Evolutionary conservation across 2,113 vertebrate genomes (phyloP).

Genomic region (Willisornis vidua): DNA sequence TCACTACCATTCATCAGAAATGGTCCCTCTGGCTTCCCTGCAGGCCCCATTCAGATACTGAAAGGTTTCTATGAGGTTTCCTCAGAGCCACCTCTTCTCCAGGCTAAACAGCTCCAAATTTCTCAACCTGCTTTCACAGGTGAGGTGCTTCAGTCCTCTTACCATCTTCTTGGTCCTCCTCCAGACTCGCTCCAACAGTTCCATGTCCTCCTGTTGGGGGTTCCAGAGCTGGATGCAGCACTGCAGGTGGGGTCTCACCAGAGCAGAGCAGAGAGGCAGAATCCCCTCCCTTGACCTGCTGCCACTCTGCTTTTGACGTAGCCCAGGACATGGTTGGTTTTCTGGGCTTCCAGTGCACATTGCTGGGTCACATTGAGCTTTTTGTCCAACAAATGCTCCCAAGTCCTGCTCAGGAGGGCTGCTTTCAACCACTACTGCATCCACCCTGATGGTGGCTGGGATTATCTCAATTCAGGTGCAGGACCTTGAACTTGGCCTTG

Average conservation of each 20-base stretch:
- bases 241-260: too few relatives aligned
- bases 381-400: background rate
- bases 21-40: fast-evolving
- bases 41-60: background rate
- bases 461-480: background rate
- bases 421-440: too few relatives aligned
- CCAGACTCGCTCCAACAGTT: background rate
- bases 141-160: too few relatives aligned
- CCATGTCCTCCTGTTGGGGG: background rate
- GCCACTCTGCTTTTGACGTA: background rate
- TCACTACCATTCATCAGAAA: background rate
- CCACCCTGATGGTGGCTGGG: background rate
- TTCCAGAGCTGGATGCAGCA: background rate
- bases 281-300: background rate
- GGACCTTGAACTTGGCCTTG: background rate
- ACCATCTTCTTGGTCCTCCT: background rate
- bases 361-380: fast-evolving
- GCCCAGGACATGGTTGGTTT: background rate
- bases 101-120: background rate
- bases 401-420: background rate
- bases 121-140: background rate
- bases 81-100: background rate
- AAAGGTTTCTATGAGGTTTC: background rate
- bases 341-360: background rate
- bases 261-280: background rate